Evolutionary conservation across 2,797 vertebrate species (phyloP), one percentile per base, ranked within the genome.

Genomic region (Delichon dasypus): DNA sequence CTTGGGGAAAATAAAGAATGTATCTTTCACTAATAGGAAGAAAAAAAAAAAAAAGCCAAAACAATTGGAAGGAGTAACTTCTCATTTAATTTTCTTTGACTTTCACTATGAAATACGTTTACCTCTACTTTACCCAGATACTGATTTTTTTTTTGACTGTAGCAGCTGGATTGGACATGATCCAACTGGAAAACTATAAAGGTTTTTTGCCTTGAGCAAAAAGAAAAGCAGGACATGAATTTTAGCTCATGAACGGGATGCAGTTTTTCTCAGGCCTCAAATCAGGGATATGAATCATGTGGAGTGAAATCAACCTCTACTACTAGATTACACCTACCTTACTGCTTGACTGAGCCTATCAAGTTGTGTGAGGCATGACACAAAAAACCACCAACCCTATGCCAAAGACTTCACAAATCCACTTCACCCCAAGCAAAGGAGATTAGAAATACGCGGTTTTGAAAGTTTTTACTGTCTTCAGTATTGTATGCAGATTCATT

Each of bases 11-110:
- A 80, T 32, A 47, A 54, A 67, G 13, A 77, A 13, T 53, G 26
- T 36, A 50, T 47, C 22, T 40, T 65, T 38, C 44, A 40, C 6
- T 40, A 51, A 3, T 2, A 44, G 30, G 36, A 10, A 10, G 36
- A 36, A 55, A n/a, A 4, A 9, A 3, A 20, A 1, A 2, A 51
- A 36, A 44, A 25, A 5, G 1, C 8, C 45, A 17, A 70, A 65
- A 48, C 4, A 61, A 15, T 4, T 58, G 22, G 23, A 70, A 11
- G 8, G 7, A 57, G 6, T 32, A 85, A 51, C 16, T 55, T 65
- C 14, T 68, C 5, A 30, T 53, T 88, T 65, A 20, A 61, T 32
- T 30, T 45, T 53, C 50, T 66, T 47, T 3, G 4, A 53, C 20
- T 82, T 78, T 48, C 7, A 26, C 20, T 23, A 23, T 32, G 18